Evolutionary conservation across 2,797 vertebrate genomes (phyloP).

Genomic region (Coregonus suidteri): DNA sequence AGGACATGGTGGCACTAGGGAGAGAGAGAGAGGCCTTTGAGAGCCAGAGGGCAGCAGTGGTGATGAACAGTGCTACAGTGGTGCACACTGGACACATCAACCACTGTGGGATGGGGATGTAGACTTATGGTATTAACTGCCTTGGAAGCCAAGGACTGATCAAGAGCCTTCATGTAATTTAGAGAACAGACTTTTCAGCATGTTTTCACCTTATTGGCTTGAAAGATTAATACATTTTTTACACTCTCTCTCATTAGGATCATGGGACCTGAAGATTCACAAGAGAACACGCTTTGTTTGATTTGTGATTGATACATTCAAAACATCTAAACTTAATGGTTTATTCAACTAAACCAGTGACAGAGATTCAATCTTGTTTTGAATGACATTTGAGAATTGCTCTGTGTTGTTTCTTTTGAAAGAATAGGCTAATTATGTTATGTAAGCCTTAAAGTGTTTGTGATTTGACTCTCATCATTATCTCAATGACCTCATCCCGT

Average conservation of each 20-base stretch:
- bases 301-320: not conserved
- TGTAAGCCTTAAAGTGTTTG: conserved; percentile 7
- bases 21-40: conserved; percentile 63
- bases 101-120: conserved; percentile 59
- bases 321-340: not conserved
- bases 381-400: conserved; percentile 5
- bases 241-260: not conserved
- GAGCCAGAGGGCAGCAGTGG: conserved; percentile 66
- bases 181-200: not conserved
- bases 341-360: not conserved
- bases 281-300: not conserved
- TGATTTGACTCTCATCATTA: not conserved
- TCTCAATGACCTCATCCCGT: not conserved
- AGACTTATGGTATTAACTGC: conserved; percentile 8
- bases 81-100: conserved; percentile 62
- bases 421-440: not conserved
- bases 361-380: not conserved
- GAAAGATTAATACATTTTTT: not conserved
- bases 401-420: not conserved
- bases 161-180: not conserved
- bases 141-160: not conserved
- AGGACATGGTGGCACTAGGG: conserved; percentile 56
- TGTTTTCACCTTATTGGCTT: not conserved
- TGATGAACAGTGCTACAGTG: conserved; percentile 62
- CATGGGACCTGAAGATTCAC: not conserved